A percentile compares a stretch with the other conserved stretches of the same genome.
Conservation (phyloP, 2,113 vertebrate species). For the Hippocampus comes region DNA sequence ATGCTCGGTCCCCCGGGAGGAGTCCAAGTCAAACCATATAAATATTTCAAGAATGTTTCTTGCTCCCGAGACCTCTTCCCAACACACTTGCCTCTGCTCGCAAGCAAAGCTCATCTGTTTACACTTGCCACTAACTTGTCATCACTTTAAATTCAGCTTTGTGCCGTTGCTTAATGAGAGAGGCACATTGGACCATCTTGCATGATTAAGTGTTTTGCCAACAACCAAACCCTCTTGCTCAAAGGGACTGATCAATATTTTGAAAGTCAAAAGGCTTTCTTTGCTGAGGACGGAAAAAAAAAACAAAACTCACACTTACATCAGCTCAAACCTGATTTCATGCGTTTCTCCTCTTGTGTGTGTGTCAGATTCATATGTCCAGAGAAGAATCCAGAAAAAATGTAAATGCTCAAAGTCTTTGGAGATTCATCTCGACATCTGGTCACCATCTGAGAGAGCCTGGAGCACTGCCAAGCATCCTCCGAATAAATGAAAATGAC, state of each 20-base stretch:
- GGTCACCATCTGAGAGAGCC: conserved; percentile 68
- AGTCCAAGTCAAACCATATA: conserved; percentile 81
- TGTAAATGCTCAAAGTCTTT: conserved; percentile 56
- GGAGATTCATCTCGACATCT: conserved; percentile 69
- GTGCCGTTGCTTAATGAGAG: conserved; percentile 52
- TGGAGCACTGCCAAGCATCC: conserved; percentile 65
- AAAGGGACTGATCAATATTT: conserved; percentile 51
- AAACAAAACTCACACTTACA: conserved; percentile 8
- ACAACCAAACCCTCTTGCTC: conserved; percentile 37
- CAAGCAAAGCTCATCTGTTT: conserved; percentile 51
- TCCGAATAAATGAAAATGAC: conserved; percentile 64
- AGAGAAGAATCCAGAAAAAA: conserved; percentile 37
- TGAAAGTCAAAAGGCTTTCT: conserved; percentile 19
- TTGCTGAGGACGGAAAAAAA: conserved; percentile 5
- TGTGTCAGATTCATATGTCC: conserved; percentile 36
- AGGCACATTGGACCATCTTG: conserved; percentile 38
- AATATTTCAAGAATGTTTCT: conserved; percentile 82
- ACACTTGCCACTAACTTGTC: conserved; percentile 54
- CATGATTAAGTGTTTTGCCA: conserved; percentile 56
- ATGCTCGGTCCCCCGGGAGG: conserved; percentile 74
- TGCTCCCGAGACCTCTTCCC: conserved; percentile 62
- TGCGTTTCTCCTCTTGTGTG: conserved; percentile 19
- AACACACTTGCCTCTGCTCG: conserved; percentile 53
- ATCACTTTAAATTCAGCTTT: conserved; percentile 46
- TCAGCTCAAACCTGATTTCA: conserved; percentile 32